Evolutionary conservation across 2,888 invertebrate genomes (phyloP), one percentile per base, ranked within the genome.

Genomic region (Ochropleura plecta): DNA sequence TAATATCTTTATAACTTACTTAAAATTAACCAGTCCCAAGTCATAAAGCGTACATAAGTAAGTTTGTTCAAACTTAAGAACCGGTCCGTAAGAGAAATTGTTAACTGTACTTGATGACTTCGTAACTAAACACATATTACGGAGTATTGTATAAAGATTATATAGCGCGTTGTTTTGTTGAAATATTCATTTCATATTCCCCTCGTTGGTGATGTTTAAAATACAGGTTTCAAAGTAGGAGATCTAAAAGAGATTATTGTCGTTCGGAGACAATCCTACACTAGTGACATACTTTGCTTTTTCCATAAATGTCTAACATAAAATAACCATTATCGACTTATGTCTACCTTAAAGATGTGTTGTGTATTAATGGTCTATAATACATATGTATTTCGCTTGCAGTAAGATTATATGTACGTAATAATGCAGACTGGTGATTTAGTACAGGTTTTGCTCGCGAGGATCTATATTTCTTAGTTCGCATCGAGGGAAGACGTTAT

Each of bases 381-480:
- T 64, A 59, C 86, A 86, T 83, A 30, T 30, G 30, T 30, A 88
- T 88, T 88, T 89, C 82, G 84, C 85, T 88, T 88, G 91, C 91
- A 81, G 86, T 87, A 82, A 86, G 89, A 90, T 91, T 90, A 91
- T 91, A 90, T 91, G 89, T 92, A 89, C 88, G 93, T 94, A 94
- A 95, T 95, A 95, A 94, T 93, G 91, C 92, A 94, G 93, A 93
- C 93, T 95, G 94, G 94, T 95, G 95, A 96, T 95, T 96, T 96
- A 95, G 93, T 95, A 94, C 94, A 94, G 95, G 95, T 95, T 96
- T 96, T 94, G 94, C 94, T 94, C 92, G 92, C 93, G 89, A 92
- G 92, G 92, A 94, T 95, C 94, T 95, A 96, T 96, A 96, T 95
- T 95, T 96, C 95, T 96, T 94, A 94, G 94, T 95, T 95, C 95